Percentiles rank a stretch among this genome's conserved stretches.
These are phyloP conservation scores for Chaetophractus vellerosus DNA, from an alignment of 2,797 vertebrate genomes.

Conservation along the genomic window DNA sequence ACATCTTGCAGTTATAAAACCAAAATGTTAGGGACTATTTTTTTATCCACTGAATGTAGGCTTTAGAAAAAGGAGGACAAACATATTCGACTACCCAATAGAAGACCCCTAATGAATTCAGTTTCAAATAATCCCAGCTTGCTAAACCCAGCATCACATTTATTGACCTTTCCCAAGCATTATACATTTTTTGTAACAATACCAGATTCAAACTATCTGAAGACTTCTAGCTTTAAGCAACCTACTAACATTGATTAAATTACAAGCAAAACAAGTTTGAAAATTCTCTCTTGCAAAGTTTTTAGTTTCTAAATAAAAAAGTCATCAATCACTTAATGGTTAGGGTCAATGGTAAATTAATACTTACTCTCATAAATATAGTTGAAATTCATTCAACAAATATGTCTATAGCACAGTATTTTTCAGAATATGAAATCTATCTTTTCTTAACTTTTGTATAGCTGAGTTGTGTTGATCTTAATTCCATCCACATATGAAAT, in stretches of 20 bases:
- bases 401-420: not conserved
- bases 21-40: not conserved
- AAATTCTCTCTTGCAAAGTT: constrained; percentile 9
- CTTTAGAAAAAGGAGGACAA: not conserved
- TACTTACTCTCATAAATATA: not conserved
- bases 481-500: not conserved
- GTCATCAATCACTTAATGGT: not conserved
- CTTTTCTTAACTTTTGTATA: not conserved
- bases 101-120: not conserved
- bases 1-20: not conserved
- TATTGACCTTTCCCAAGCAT: not conserved
- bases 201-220: not conserved
- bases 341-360: not conserved
- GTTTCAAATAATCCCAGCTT: not conserved
- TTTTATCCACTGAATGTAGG: not conserved
- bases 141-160: not conserved
- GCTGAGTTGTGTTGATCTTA: not conserved
- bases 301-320: constrained; percentile 21
- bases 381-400: not conserved
- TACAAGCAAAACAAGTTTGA: not conserved
- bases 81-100: not conserved
- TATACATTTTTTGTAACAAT: not conserved
- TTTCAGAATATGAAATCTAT: not conserved
- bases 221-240: not conserved
- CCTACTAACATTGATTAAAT: not conserved